These are phyloP conservation scores for Oxytorus armatus DNA, from an alignment of 2,888 invertebrate species.

Conservation along the genomic window DNA sequence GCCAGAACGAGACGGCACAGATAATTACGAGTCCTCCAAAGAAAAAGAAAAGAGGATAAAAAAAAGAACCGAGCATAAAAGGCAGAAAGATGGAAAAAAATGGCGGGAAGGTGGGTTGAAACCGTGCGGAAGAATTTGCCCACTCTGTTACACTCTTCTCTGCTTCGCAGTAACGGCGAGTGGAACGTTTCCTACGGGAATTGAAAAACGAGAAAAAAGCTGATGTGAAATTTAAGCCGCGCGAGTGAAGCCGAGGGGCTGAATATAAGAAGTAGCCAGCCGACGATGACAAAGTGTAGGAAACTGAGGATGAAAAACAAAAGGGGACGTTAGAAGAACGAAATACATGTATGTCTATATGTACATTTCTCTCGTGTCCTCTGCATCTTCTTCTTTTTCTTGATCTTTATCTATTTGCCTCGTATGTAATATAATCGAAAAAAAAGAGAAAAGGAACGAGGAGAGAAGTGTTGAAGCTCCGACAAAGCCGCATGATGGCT, in stretches of 20 bases:
- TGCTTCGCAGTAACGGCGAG: slow-evolving; percentile 15
- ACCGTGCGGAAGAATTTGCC: slow-evolving; percentile 19
- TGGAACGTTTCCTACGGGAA: slow-evolving; percentile 7
- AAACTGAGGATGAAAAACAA: slow-evolving; percentile 3
- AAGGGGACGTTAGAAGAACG: no score
- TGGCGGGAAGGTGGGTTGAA: slow-evolving; percentile 10
- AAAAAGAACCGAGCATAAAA: slow-evolving; percentile 16
- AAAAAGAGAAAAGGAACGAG: background rate
- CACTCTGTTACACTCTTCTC: background rate
- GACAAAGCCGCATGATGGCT: slow-evolving; percentile 21
- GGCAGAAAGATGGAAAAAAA: background rate
- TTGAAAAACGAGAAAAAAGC: slow-evolving; percentile 25
- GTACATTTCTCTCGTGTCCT: background rate
- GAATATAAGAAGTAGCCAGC: background rate
- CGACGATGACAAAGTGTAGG: background rate
- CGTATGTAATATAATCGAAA: background rate
- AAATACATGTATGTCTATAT: no score
- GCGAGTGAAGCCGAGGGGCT: slow-evolving; percentile 7
- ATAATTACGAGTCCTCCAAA: slow-evolving; percentile 49
- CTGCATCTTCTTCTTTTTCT: background rate
- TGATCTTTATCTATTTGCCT: background rate
- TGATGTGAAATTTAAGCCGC: slow-evolving; percentile 29
- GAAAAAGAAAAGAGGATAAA: background rate
- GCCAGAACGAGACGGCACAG: background rate
- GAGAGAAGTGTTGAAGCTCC: slow-evolving; percentile 17